Conservation (phyloP, 2,888 invertebrate species). For the Melipona bicolor region DNA sequence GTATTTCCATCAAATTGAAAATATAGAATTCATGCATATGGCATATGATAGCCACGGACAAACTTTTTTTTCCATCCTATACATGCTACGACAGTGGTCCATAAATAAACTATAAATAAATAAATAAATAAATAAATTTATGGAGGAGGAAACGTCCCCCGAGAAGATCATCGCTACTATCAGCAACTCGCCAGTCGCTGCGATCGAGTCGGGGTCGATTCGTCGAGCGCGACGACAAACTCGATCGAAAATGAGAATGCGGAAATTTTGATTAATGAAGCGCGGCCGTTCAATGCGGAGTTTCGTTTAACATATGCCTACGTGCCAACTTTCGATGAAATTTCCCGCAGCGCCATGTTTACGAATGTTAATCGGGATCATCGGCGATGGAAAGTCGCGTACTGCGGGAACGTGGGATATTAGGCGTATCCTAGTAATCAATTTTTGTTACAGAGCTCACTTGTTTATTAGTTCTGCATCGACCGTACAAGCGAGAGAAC, state of each 20-base stretch:
- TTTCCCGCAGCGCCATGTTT: neutral
- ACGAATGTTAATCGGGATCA: neutral
- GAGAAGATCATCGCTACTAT: neutral
- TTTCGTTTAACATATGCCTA: conserved; percentile 1
- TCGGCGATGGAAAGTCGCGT: neutral
- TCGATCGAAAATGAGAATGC: neutral
- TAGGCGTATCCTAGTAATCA: too few relatives aligned
- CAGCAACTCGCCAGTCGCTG: too few relatives aligned
- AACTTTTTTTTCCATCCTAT: too few relatives aligned
- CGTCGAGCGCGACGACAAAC: neutral
- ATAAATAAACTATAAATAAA: too few relatives aligned
- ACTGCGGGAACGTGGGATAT: neutral
- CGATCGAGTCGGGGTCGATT: conserved; percentile 3
- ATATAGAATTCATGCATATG: too few relatives aligned
- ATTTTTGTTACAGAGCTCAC: too few relatives aligned
- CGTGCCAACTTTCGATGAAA: conserved; percentile 15
- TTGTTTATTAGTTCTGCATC: too few relatives aligned
- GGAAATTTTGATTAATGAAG: conserved; percentile 30
- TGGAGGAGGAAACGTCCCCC: neutral
- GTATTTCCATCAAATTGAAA: too few relatives aligned
- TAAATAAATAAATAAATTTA: neutral
- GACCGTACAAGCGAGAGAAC: too few relatives aligned
- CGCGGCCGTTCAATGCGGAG: neutral
- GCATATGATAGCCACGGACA: too few relatives aligned
- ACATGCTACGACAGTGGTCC: too few relatives aligned